Percentiles rank a stretch among this genome's conserved stretches.
Evolutionary conservation across 2,113 vertebrate species (phyloP).

Genomic region (Saguinus imperator): DNA sequence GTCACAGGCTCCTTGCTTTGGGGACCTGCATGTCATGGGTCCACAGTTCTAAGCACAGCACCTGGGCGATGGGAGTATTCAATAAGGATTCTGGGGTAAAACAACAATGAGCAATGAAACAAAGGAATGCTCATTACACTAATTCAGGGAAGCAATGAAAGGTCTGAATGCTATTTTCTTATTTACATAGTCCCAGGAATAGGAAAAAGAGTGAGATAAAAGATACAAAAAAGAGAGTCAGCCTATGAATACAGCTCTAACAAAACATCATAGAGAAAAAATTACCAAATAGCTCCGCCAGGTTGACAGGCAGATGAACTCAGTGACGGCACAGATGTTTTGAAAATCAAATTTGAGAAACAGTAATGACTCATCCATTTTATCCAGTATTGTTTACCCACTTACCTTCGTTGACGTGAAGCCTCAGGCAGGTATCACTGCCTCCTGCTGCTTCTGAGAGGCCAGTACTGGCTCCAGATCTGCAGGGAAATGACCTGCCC

Average conservation of each 20-base stretch:
- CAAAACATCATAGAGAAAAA: neutral
- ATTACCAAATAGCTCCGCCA: neutral
- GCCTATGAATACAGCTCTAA: neutral
- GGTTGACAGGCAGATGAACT: neutral
- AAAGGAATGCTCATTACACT: neutral
- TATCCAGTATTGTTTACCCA: neutral
- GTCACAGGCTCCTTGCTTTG: neutral
- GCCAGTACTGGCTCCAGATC: neutral
- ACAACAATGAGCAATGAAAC: neutral
- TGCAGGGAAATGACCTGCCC: fast-evolving
- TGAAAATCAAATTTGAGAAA: neutral
- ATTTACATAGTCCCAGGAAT: neutral
- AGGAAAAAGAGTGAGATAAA: neutral
- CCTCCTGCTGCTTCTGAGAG: neutral
- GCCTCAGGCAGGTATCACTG: neutral
- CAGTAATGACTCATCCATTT: neutral
- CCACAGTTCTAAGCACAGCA: neutral
- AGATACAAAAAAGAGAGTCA: neutral
- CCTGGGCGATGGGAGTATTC: too few relatives aligned
- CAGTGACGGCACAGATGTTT: neutral
- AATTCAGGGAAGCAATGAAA: neutral
- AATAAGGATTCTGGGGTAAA: neutral
- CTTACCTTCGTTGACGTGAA: neutral
- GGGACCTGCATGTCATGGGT: neutral
- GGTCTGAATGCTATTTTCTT: neutral